Evolutionary conservation across 2,888 invertebrate species (phyloP).

Genomic region (Chalcosyrphus nemorum): DNA sequence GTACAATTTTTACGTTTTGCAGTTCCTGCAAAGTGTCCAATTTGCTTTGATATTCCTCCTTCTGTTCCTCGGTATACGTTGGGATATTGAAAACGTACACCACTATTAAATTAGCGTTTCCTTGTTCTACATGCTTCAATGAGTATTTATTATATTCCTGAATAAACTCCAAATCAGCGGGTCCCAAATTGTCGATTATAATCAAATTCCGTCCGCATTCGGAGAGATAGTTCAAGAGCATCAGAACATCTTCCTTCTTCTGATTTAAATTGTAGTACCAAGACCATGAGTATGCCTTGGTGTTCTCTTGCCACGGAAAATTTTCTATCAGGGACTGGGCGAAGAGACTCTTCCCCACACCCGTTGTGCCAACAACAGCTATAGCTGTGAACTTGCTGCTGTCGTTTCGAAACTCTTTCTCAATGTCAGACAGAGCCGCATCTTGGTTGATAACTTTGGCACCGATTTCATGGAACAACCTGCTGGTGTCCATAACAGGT

Average conservation of each 20-base stretch:
- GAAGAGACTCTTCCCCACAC: conserved; percentile 79
- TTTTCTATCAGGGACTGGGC: conserved; percentile 74
- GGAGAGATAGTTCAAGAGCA: conserved; percentile 74
- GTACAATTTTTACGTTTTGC: conserved; percentile 74
- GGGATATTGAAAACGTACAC: conserved; percentile 78
- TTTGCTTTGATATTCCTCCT: conserved; percentile 47
- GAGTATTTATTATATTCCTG: conserved; percentile 74
- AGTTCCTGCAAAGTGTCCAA: conserved; percentile 70
- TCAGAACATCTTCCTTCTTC: conserved; percentile 61
- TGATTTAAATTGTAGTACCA: conserved; percentile 45
- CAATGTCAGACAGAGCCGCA: conserved; percentile 75
- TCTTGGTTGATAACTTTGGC: conserved; percentile 35
- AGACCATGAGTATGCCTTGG: conserved; percentile 76
- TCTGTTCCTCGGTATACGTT: conserved; percentile 65
- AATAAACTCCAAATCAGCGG: conserved; percentile 75
- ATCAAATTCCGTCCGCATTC: conserved; percentile 80
- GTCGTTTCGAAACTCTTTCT: conserved; percentile 74
- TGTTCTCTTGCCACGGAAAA: conserved; percentile 80
- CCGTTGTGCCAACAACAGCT: conserved; percentile 77
- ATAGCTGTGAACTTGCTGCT: conserved; percentile 74
- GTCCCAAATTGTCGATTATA: conserved; percentile 78
- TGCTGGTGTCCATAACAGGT: conserved; percentile 54
- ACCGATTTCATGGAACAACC: conserved; percentile 73
- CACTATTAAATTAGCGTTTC: conserved; percentile 74
- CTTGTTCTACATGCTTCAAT: not conserved